Evolutionary conservation across 2,797 vertebrate genomes (phyloP).

Genomic region (Geotrypetes seraphini): DNA sequence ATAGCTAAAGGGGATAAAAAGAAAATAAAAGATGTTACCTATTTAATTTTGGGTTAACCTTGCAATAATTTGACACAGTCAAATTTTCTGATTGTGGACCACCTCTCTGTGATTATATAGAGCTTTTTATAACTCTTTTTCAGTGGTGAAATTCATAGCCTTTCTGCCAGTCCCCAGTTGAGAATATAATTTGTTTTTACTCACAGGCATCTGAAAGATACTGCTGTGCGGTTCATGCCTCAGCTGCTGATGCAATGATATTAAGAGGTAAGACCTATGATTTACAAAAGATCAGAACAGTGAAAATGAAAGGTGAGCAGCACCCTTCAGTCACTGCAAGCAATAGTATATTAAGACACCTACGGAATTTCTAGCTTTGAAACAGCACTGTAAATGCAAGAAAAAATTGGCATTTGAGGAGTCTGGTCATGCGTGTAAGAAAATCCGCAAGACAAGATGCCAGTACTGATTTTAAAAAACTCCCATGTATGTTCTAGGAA

Average conservation of each 20-base stretch:
- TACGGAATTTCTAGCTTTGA: background rate
- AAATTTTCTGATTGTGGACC: conserved; percentile 48
- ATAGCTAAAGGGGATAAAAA: too few relatives aligned
- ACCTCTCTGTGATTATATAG: conserved; percentile 38
- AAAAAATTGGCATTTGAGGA: background rate
- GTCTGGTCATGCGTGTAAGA: too few relatives aligned
- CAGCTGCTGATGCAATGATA: background rate
- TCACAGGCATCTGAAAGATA: conserved; percentile 5
- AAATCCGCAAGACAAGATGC: too few relatives aligned
- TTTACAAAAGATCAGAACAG: background rate
- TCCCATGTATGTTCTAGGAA: too few relatives aligned
- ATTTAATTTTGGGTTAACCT: conserved; percentile 63
- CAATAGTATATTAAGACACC: background rate
- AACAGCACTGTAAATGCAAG: background rate
- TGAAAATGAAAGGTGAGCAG: background rate
- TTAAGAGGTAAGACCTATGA: background rate
- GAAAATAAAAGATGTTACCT: too few relatives aligned
- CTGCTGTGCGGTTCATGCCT: conserved; percentile 5
- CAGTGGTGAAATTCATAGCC: background rate
- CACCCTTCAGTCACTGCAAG: background rate
- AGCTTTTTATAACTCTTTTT: conserved; percentile 9
- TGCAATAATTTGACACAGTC: conserved; percentile 49
- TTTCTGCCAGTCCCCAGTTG: conserved; percentile 4
- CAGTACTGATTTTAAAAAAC: too few relatives aligned
- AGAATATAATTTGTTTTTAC: background rate